Evolutionary conservation across 2,888 invertebrate species (phyloP).

Genomic region (Caenorhabditis doughertyi): DNA sequence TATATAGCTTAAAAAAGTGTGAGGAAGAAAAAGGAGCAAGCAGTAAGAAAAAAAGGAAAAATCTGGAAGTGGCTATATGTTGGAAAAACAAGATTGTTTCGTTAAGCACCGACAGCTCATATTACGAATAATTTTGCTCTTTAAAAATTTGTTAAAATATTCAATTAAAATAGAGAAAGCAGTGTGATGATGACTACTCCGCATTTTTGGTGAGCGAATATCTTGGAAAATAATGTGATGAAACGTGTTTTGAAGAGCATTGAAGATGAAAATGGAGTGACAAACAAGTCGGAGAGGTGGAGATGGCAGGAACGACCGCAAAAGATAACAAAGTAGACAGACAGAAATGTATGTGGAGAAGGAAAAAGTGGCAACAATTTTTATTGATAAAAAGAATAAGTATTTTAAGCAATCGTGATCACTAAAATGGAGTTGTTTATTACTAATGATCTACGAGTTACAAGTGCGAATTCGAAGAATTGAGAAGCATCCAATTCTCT

Average conservation of each 20-base stretch:
- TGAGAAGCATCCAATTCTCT: too few species aligned
- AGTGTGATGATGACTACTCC: conserved; percentile 23
- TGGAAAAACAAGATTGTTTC: conserved; percentile 56
- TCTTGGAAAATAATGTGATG: not conserved
- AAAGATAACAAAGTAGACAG: conserved; percentile 35
- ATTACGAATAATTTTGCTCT: not conserved
- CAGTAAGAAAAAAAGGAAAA: not conserved
- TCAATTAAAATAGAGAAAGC: not conserved
- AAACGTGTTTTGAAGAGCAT: not conserved
- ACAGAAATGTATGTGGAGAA: conserved; percentile 1
- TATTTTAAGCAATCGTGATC: conserved; percentile 14
- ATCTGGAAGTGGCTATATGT: conserved; percentile 20
- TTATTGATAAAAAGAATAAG: not conserved
- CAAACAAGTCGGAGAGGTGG: conserved; percentile 38
- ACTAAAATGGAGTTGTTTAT: conserved; percentile 7
- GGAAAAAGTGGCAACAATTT: not conserved
- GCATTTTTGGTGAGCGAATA: conserved; percentile 20
- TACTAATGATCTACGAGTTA: conserved; percentile 5
- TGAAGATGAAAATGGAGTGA: conserved; percentile 30
- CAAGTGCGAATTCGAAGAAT: not conserved
- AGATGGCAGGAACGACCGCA: conserved; percentile 3
- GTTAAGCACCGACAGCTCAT: not conserved
- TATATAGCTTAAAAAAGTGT: too few species aligned
- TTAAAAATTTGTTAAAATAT: too few species aligned
- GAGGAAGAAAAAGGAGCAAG: not conserved